These are phyloP conservation scores for Drosophila borborema DNA, from an alignment of 2,888 invertebrate species.

Conservation along the genomic window DNA sequence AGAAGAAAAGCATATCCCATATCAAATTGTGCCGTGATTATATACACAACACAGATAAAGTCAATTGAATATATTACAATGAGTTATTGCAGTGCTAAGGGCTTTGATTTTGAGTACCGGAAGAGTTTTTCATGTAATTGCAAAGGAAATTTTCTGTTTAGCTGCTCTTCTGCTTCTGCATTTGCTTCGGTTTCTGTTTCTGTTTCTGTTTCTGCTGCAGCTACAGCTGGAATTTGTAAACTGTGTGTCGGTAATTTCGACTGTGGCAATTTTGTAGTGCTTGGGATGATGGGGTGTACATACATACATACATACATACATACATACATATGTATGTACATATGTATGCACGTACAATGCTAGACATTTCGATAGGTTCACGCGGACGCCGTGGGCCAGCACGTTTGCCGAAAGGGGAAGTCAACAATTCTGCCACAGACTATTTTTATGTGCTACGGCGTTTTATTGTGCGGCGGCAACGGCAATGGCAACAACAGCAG, in stretches of 20 bases:
- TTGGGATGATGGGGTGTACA: constrained; percentile 12
- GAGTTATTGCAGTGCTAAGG: background rate
- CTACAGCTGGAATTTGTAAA: constrained; percentile 8
- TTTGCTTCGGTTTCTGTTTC: background rate
- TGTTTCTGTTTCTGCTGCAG: constrained; percentile 1
- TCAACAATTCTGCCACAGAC: constrained; percentile 58
- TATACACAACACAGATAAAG: background rate
- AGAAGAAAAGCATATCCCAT: background rate
- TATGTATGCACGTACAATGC: constrained; percentile 13
- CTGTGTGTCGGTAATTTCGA: constrained; percentile 15
- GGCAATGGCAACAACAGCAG: constrained; percentile 18
- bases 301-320: background rate
- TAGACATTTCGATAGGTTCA: constrained; percentile 35
- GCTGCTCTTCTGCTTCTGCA: background rate
- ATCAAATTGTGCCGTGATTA: background rate
- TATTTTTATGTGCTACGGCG: constrained; percentile 57
- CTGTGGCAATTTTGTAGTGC: constrained; percentile 21
- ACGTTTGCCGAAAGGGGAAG: constrained; percentile 55
- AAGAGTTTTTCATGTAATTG: constrained; percentile 12
- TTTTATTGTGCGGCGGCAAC: constrained; percentile 33
- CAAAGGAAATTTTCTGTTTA: background rate
- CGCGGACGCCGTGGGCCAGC: constrained; percentile 42
- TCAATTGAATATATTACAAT: background rate
- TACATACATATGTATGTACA: background rate
- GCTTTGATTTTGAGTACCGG: constrained; percentile 4